Percentiles rank a stretch among this genome's conserved stretches.
Conservation (phyloP, 2,888 invertebrate genomes). For the Apodemia mormo region DNA sequence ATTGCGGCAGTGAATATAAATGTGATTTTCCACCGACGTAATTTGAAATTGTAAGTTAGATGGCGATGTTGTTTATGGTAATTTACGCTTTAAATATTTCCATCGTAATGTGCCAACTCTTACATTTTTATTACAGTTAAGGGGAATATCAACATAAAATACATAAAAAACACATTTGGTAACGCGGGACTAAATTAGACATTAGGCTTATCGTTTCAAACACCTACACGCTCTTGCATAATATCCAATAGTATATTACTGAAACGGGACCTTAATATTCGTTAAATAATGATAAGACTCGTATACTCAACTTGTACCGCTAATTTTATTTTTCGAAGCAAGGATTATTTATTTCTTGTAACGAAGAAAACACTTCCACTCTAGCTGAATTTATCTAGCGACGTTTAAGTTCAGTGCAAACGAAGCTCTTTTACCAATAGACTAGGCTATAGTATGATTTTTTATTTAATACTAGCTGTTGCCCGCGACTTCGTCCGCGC, state of each 20-base stretch:
- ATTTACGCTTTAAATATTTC: constrained; percentile 1
- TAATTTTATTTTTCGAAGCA: too few relatives aligned
- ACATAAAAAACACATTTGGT: constrained; percentile 11
- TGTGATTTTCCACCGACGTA: not conserved
- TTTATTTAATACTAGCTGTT: too few relatives aligned
- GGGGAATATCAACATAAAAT: not conserved
- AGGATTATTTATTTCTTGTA: too few relatives aligned
- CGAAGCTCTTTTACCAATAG: too few relatives aligned
- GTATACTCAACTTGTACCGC: too few relatives aligned
- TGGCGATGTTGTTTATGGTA: constrained; percentile 5
- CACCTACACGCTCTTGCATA: not conserved
- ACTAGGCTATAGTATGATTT: too few relatives aligned
- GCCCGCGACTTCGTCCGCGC: too few relatives aligned
- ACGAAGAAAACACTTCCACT: too few relatives aligned
- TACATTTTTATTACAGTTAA: constrained; percentile 10
- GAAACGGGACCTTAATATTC: not conserved
- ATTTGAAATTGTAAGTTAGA: constrained; percentile 2
- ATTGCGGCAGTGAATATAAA: not conserved
- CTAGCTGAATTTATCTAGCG: too few relatives aligned
- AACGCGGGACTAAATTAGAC: constrained; percentile 13
- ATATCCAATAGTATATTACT: not conserved
- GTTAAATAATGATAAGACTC: too few relatives aligned
- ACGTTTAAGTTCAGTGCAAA: too few relatives aligned
- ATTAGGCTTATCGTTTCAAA: constrained; percentile 6
- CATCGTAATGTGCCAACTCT: not conserved